Percentiles rank a stretch among this genome's conserved stretches.
Conservation (phyloP, 1,140 invertebrate species). For the Oedothorax gibbosus region DNA sequence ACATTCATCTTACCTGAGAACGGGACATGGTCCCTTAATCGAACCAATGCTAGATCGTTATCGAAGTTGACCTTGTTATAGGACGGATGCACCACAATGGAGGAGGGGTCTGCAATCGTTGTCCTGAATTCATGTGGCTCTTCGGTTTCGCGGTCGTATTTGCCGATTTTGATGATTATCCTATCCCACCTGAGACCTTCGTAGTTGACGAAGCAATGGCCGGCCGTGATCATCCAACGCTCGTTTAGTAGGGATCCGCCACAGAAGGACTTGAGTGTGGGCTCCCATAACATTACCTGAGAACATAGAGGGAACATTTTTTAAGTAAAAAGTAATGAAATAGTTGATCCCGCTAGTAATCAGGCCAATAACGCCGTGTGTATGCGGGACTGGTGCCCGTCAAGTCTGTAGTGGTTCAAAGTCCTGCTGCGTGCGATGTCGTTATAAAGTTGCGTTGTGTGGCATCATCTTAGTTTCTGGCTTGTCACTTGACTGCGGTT, state of each 20-base stretch:
- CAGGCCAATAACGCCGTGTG: no score
- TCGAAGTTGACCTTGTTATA: conserved; percentile 75
- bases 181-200: conserved; percentile 38
- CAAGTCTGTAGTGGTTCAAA: no score
- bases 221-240: conserved; percentile 64
- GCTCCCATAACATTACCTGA: conserved; percentile 64
- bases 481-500: no score
- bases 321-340: background rate
- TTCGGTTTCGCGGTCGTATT: conserved; percentile 50
- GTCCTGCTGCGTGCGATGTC: no score
- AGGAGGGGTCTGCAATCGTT: conserved; percentile 41
- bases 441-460: no score
- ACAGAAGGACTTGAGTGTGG: conserved; percentile 63
- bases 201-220: conserved; percentile 64
- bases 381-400: no score
- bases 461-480: no score
- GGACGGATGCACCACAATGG: conserved; percentile 63
- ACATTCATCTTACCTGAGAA: conserved; percentile 32
- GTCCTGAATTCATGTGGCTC: conserved; percentile 60
- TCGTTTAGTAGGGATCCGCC: conserved; percentile 64
- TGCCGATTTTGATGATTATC: conserved; percentile 57
- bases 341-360: no score
- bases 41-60: conserved; percentile 82
- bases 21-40: conserved; percentile 57
- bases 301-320: background rate